Evolutionary conservation across 2,797 vertebrate species (phyloP).

Genomic region (Bryconaethiops microstoma): DNA sequence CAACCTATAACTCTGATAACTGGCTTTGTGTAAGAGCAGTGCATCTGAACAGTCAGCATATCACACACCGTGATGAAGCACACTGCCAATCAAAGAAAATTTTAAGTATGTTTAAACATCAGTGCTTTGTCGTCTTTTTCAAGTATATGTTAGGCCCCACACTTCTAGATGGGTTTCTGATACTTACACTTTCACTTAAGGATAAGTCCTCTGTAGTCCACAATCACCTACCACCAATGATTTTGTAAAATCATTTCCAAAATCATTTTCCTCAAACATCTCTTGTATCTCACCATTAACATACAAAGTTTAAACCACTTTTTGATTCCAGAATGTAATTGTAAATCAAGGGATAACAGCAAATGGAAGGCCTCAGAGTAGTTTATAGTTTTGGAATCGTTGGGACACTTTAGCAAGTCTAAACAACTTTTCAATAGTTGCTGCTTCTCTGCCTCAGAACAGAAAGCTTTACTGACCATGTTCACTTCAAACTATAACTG

Average conservation of each 20-base stretch:
- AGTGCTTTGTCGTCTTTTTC: not conserved
- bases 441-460: constrained; percentile 1
- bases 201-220: not conserved
- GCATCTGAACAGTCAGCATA: not conserved
- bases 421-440: constrained; percentile 16
- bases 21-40: not conserved
- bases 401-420: constrained; percentile 17
- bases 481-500: constrained; percentile 10
- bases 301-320: not conserved
- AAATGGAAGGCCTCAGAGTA: constrained; percentile 13
- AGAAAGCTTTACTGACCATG: not conserved
- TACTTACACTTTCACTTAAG: too few species aligned
- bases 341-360: not conserved
- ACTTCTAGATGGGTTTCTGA: too few species aligned
- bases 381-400: constrained; percentile 17
- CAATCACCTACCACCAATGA: not conserved
- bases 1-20: not conserved
- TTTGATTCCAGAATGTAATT: not conserved
- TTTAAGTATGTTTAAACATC: not conserved
- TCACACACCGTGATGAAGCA: not conserved
- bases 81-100: not conserved
- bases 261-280: not conserved
- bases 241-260: not conserved
- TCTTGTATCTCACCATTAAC: not conserved
- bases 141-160: too few species aligned